These are phyloP conservation scores for Yponomeuta sedellus DNA, from an alignment of 2,888 invertebrate species.

Conservation along the genomic window DNA sequence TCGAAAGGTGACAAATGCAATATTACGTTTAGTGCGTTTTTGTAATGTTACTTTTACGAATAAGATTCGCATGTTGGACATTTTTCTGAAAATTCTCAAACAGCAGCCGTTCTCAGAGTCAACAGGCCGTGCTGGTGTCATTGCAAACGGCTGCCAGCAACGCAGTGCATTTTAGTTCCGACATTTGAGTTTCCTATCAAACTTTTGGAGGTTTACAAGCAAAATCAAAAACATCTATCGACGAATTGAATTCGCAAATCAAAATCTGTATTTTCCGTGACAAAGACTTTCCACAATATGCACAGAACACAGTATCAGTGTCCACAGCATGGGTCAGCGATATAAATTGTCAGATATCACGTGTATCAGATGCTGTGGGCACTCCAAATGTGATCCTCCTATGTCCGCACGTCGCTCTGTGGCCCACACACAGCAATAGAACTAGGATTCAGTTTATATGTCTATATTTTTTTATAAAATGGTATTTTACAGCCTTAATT, in stretches of 20 bases:
- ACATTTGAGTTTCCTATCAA: constrained; percentile 69
- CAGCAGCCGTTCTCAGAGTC: constrained; percentile 33
- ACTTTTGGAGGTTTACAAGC: constrained; percentile 74
- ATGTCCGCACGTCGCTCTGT: constrained; percentile 44
- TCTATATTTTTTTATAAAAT: constrained; percentile 30
- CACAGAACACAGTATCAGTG: neutral
- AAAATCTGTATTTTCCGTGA: constrained; percentile 53
- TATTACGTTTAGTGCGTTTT: constrained; percentile 56
- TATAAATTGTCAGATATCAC: neutral
- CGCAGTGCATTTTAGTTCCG: constrained; percentile 46
- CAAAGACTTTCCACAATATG: constrained; percentile 51
- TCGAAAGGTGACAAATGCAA: constrained; percentile 47
- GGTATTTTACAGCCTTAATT: constrained; percentile 53
- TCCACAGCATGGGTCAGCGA: neutral
- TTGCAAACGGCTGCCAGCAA: constrained; percentile 27
- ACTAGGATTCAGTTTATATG: constrained; percentile 50
- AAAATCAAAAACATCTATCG: constrained; percentile 39
- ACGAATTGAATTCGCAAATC: constrained; percentile 54
- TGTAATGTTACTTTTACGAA: constrained; percentile 46
- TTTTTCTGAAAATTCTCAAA: constrained; percentile 56
- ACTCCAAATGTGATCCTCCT: constrained; percentile 54
- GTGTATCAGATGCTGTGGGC: neutral
- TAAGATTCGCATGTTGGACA: constrained; percentile 60
- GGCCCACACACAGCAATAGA: constrained; percentile 38
- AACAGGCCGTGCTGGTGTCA: neutral